Base-by-base conservation (phyloP, 1,140 invertebrate species). In the Oedothorax gibbosus region DNA sequence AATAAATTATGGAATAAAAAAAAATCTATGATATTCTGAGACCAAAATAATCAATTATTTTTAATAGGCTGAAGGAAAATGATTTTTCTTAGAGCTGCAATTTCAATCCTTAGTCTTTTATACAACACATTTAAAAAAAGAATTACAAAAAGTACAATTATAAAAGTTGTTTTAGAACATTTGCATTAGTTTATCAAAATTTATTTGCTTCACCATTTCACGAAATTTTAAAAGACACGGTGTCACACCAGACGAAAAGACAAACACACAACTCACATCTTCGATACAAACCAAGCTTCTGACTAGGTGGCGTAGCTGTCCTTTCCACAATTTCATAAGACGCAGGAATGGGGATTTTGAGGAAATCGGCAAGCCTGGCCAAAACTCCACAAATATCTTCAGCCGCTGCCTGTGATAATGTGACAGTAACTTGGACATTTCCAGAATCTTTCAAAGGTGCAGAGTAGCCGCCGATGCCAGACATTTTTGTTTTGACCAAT, bases 361-460 rank as follows among this genome's bases (percentile, higher is more conserved):
- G 90, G 87, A 99, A 93, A 89, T 97, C 96, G 7, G 97, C 96
- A 87, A 99, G 92, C 90, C 96, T 94, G 87, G 95, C 93, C 35
- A 99, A 91, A 82, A 98, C 96, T 69, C 95, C 95, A 86, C 95
- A 93, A 87, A 99, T 97, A 89, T 99, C 96, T 91, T 98, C 96
- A 12, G 96, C 95, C 76, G 96, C 95, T 81, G 94, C 93, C 78
- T 96, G 95, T 11, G 95, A 96, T 53, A 98, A 90, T 8, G 97
- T 98, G 85, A 99, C 91, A 8, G 97, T 98, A 12, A 99, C 96
- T 35, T 96, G 96, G 65, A 98, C 95, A 91, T 98, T 96, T 87
- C 94, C 95, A 82, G 92, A 93, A 88, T 94, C 94, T 89, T 93
- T 94, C 88, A 92, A 90, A 86, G 92, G 93, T 57, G 86, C 77